phyloP scores from a whole-genome alignment of 2,888 invertebrate species.

The Pocota personata region DNA sequence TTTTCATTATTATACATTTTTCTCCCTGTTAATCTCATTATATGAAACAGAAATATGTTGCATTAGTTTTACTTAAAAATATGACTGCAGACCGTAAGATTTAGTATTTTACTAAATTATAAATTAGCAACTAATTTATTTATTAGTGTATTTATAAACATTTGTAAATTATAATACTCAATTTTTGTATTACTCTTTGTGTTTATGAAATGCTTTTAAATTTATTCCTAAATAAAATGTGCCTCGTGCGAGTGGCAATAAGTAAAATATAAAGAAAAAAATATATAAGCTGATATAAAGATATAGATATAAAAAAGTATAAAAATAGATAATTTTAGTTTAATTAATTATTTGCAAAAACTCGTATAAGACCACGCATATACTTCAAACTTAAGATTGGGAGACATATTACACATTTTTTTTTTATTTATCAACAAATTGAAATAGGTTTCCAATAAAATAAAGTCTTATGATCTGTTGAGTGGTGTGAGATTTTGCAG shows the following conservation, averaged over 20 bases:
- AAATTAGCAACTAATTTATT: not conserved
- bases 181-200: not conserved
- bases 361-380: not conserved
- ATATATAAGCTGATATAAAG: not conserved
- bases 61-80: not conserved
- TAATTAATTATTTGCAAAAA: not conserved
- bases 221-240: conserved; percentile 41
- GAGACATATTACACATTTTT: not conserved
- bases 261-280: conserved; percentile 9
- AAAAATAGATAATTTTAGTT: not conserved
- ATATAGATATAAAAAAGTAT: not conserved
- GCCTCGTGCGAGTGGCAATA: conserved; percentile 74
- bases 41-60: not conserved
- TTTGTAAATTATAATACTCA: conserved; percentile 12
- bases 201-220: not conserved
- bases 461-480: not conserved
- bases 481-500: not conserved
- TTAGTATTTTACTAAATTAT: no score
- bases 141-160: conserved; percentile 1
- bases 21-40: not conserved
- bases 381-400: not conserved
- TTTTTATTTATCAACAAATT: not conserved
- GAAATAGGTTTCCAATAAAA: conserved; percentile 13
- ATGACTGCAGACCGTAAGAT: not conserved
- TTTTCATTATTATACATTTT: not conserved